Evolutionary conservation across 2,797 vertebrate species (phyloP).

Genomic region (Podargus strigoides): DNA sequence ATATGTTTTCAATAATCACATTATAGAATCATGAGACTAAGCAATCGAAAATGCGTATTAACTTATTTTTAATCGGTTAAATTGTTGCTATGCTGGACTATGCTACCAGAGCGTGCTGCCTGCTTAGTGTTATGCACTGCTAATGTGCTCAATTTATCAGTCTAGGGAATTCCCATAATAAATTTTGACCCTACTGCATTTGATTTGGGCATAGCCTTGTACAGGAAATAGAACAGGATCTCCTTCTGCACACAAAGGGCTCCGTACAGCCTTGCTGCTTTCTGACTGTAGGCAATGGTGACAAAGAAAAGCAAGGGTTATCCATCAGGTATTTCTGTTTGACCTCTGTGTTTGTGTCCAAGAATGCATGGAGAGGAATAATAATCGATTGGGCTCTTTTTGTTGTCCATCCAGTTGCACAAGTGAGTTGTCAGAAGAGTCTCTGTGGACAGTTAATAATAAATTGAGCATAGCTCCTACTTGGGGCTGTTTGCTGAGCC

Average conservation of each 20-base stretch:
- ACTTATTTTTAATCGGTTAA: background rate
- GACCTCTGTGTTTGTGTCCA: background rate
- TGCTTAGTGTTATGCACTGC: background rate
- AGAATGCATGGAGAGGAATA: background rate
- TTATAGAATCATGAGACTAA: background rate
- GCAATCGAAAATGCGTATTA: background rate
- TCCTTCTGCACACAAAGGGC: rapidly evolving
- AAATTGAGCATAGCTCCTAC: background rate
- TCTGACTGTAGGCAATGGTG: background rate
- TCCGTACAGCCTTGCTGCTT: background rate
- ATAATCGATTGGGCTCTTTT: background rate
- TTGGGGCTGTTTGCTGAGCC: background rate
- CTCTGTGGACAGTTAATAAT: background rate
- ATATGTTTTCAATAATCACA: background rate
- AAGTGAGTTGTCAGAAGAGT: background rate
- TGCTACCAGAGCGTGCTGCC: background rate
- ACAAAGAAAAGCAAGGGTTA: background rate
- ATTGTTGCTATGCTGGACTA: background rate
- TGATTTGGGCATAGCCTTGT: background rate
- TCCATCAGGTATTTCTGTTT: background rate
- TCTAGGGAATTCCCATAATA: background rate
- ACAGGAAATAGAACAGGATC: background rate
- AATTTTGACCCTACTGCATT: background rate
- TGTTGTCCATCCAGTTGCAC: background rate
- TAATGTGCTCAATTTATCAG: background rate